Conservation (phyloP, 2,888 invertebrate species). For the Aleiodes leptofemur region DNA sequence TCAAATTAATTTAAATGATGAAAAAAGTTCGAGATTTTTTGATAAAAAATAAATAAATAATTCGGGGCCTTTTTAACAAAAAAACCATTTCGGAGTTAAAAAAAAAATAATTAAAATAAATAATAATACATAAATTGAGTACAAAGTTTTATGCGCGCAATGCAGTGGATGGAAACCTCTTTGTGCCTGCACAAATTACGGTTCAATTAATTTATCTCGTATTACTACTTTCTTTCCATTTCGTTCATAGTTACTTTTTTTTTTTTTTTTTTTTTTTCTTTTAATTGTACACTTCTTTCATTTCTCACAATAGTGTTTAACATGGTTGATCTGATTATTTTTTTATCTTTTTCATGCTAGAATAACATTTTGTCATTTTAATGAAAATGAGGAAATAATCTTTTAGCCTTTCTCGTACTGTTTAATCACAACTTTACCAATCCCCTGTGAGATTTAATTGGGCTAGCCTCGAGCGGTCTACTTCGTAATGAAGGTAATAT, state of each 20-base stretch:
- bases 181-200: constrained; percentile 35
- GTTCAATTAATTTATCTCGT: constrained; percentile 22
- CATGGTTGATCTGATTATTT: too few relatives aligned
- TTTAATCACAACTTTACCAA: constrained; percentile 7
- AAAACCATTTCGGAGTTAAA: constrained; percentile 25
- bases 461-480: constrained; percentile 18
- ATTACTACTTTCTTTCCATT: neutral
- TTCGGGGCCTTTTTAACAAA: constrained; percentile 29
- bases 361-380: neutral
- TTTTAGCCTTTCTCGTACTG: neutral
- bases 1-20: neutral
- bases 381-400: neutral
- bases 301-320: too few relatives aligned
- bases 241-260: neutral
- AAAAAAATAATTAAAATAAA: constrained; percentile 1
- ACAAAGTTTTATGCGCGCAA: constrained; percentile 21
- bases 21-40: constrained; percentile 5
- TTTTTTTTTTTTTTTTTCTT: too few relatives aligned
- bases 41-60: constrained; percentile 19
- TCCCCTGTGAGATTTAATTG: constrained; percentile 1
- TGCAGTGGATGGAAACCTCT: constrained; percentile 32
- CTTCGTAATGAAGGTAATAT: constrained; percentile 27
- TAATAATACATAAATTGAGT: constrained; percentile 15
- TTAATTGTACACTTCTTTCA: too few relatives aligned
- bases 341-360: neutral